phyloP scores from a whole-genome alignment of 2,113 vertebrate species.

The Condylura cristata region DNA sequence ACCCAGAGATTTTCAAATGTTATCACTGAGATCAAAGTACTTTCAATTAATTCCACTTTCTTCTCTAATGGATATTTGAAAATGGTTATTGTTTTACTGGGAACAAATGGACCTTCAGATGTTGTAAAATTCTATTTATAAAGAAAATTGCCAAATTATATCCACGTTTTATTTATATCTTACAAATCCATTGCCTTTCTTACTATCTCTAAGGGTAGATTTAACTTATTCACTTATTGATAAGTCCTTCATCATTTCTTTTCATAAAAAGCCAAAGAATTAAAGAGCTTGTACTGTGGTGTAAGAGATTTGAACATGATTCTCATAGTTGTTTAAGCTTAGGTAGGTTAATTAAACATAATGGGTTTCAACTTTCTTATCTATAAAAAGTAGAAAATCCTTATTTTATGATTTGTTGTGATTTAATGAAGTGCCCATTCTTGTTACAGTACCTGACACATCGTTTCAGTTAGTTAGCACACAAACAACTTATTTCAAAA shows the following conservation, averaged over 20 bases:
- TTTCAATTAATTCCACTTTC: constrained; percentile 42
- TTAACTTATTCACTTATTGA: not conserved
- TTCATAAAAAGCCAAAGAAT: not conserved
- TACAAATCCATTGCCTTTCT: not conserved
- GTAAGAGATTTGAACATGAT: not conserved
- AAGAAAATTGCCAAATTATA: constrained; percentile 44
- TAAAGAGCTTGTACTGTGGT: not conserved
- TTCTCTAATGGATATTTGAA: constrained; percentile 33
- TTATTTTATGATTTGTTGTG: not conserved
- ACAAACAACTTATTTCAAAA: not conserved
- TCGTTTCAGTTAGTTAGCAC: not conserved
- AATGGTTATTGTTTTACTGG: constrained; percentile 36
- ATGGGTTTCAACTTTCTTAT: not conserved
- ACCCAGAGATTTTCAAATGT: constrained; percentile 50
- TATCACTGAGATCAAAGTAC: constrained; percentile 41
- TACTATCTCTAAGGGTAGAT: not conserved
- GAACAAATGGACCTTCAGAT: not conserved
- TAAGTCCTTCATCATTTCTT: not conserved
- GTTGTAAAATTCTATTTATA: not conserved
- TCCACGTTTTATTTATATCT: constrained; percentile 8
- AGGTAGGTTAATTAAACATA: not conserved
- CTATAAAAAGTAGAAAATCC: not conserved
- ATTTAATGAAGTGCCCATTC: not conserved
- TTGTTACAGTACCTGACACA: not conserved
- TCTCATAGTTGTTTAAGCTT: not conserved